Conservation (phyloP, 1,140 invertebrate genomes). For the Leptestheria dahalacensis region DNA sequence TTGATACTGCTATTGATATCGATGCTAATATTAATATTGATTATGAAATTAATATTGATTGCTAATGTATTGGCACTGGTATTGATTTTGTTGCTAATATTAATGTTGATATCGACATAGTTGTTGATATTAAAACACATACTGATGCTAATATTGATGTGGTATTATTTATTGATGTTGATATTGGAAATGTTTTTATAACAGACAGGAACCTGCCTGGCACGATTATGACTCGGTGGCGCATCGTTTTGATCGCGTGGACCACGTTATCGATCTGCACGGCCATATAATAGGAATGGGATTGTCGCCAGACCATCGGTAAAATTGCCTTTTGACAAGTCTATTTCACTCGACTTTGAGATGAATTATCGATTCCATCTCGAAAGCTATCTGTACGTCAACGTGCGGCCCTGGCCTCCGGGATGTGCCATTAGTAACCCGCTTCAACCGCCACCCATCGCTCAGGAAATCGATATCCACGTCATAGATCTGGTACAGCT, state of each 20-base stretch:
- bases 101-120: too few species aligned
- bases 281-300: constrained; percentile 83
- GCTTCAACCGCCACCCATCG: constrained; percentile 66
- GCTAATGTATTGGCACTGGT: too few species aligned
- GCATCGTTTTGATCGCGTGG: constrained; percentile 57
- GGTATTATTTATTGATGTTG: too few species aligned
- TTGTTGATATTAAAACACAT: too few species aligned
- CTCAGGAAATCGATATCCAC: constrained; percentile 82
- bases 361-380: constrained; percentile 21
- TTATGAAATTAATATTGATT: too few species aligned
- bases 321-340: too few species aligned
- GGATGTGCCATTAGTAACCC: constrained; percentile 62
- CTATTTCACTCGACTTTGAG: neutral
- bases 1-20: too few species aligned
- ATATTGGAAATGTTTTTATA: neutral
- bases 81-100: too few species aligned
- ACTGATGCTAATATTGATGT: too few species aligned
- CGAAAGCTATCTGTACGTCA: constrained; percentile 65
- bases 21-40: too few species aligned
- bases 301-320: constrained; percentile 71
- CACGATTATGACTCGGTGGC: constrained; percentile 49
- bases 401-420: constrained; percentile 69
- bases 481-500: constrained; percentile 69
- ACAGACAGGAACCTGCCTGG: constrained; percentile 43
- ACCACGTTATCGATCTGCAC: constrained; percentile 70